phyloP scores from a whole-genome alignment of 2,113 vertebrate species.

The Athene cunicularia region DNA sequence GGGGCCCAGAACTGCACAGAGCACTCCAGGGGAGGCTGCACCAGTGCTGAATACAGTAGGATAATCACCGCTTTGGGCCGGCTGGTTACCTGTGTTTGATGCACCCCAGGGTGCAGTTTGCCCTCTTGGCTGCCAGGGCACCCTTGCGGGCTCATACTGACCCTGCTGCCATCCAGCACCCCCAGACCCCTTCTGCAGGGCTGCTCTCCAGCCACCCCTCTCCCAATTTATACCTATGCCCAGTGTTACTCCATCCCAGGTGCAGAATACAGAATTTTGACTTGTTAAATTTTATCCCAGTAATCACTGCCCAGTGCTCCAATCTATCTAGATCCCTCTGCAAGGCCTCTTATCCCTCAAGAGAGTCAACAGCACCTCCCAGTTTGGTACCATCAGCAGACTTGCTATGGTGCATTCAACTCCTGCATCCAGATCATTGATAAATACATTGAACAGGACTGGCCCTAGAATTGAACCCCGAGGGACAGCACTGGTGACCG shows the following conservation, averaged over 20 bases:
- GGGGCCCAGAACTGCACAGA: neutral
- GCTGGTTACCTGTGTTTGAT: neutral
- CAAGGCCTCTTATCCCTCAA: neutral
- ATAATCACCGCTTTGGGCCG: neutral
- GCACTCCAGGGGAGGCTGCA: fast-evolving
- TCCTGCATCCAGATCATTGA: neutral
- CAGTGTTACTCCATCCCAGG: fast-evolving
- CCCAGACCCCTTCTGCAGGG: neutral
- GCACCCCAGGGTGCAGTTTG: neutral
- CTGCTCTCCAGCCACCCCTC: neutral
- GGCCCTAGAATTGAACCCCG: neutral
- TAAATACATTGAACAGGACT: neutral
- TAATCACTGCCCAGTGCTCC: neutral
- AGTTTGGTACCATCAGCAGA: neutral
- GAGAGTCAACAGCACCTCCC: neutral
- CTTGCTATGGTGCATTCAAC: neutral
- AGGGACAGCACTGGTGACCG: fast-evolving
- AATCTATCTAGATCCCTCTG: neutral
- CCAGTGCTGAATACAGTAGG: neutral
- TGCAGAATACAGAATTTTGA: neutral
- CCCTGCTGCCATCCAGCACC: neutral
- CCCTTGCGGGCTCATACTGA: neutral
- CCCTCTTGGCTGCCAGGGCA: neutral
- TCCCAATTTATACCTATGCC: neutral
- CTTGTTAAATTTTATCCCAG: neutral